A percentile compares a stretch with the other conserved stretches of the same genome.
These are phyloP conservation scores for Setipinna tenuifilis DNA, from an alignment of 2,797 vertebrate genomes.

Conservation along the genomic window DNA sequence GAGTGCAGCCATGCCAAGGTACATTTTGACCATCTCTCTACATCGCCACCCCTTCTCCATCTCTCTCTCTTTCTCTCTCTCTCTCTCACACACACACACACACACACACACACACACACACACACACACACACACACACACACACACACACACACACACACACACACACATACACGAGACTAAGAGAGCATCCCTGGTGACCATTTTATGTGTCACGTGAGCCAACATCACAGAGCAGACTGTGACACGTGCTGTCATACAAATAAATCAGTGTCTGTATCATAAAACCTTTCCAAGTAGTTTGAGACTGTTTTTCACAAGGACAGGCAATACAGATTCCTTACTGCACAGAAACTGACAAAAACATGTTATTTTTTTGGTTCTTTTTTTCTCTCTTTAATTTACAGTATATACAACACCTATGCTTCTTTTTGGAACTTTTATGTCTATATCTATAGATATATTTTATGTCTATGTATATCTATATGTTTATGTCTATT, in stretches of 20 bases:
- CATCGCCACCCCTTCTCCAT: neutral
- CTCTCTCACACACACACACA: slow-evolving; percentile 7
- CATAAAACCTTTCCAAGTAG: neutral
- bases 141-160: neutral
- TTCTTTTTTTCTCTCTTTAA: no score
- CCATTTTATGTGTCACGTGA: neutral
- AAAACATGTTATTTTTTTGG: neutral
- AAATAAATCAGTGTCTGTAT: neutral
- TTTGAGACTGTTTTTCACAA: neutral
- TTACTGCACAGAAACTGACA: neutral
- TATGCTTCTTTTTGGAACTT: no score
- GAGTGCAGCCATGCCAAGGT: neutral
- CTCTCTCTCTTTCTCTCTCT: neutral
- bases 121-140: slow-evolving; percentile 5
- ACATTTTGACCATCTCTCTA: neutral
- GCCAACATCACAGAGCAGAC: neutral
- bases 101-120: slow-evolving; percentile 12
- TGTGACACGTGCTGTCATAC: neutral
- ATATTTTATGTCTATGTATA: no score
- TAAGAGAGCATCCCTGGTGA: neutral
- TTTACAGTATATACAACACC: no score
- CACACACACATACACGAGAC: neutral
- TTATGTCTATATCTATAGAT: no score
- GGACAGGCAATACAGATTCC: neutral
- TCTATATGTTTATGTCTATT: no score